Percentiles rank a stretch among this genome's conserved stretches.
These are phyloP conservation scores for Sebastes taczanowskii DNA, from an alignment of 2,797 vertebrate species.

Conservation along the genomic window DNA sequence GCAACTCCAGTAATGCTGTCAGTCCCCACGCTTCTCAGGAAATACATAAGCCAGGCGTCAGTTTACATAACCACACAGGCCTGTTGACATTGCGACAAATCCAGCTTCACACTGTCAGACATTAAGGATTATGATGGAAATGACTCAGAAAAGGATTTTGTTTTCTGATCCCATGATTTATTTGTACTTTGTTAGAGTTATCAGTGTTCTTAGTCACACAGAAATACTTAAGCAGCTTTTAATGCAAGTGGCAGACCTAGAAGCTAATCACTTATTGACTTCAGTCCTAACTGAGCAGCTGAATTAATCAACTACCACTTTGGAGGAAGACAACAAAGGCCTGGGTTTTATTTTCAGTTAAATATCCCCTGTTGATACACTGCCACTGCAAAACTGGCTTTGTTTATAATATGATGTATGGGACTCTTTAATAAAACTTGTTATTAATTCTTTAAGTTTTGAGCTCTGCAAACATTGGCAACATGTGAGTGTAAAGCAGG, in stretches of 20 bases:
- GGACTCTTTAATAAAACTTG: background rate
- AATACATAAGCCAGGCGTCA: background rate
- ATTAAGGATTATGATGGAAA: slow-evolving; percentile 52
- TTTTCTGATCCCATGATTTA: slow-evolving; percentile 59
- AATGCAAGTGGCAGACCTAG: slow-evolving; percentile 44
- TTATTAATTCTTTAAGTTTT: background rate
- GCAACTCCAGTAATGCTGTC: background rate
- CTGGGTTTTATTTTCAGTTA: background rate
- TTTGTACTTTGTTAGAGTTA: slow-evolving; percentile 55
- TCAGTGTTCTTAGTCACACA: slow-evolving; percentile 46
- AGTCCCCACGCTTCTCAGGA: background rate
- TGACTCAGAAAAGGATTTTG: slow-evolving; percentile 55
- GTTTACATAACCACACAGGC: slow-evolving; percentile 31
- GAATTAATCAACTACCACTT: background rate
- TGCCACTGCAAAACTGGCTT: background rate
- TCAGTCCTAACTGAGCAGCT: slow-evolving; percentile 1
- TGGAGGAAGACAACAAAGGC: background rate
- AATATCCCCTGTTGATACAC: background rate
- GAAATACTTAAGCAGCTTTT: slow-evolving; percentile 59
- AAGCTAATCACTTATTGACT: slow-evolving; percentile 48
- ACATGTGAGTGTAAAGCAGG: background rate
- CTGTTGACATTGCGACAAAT: slow-evolving; percentile 29
- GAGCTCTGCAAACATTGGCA: background rate
- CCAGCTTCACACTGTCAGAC: slow-evolving; percentile 12
- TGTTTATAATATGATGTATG: background rate